Percentiles rank a stretch among this genome's conserved stretches.
Conservation (phyloP, 2,797 vertebrate species). For the Phrynocephalus vlangalii region DNA sequence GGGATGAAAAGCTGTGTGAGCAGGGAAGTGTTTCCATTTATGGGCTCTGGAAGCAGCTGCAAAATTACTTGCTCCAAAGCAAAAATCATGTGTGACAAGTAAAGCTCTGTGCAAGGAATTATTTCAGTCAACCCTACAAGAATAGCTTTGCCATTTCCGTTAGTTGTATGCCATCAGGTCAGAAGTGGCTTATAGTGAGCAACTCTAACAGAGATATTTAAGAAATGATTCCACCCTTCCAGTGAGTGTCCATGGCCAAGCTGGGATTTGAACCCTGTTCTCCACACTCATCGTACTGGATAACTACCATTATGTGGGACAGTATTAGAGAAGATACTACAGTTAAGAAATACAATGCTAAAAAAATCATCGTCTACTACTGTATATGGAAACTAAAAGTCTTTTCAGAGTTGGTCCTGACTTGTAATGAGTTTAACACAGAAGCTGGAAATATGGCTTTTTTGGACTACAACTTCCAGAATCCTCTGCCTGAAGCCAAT, state of each 20-base stretch:
- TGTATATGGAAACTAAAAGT: no score
- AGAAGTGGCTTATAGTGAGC: no score
- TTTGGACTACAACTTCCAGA: no score
- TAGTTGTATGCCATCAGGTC: no score
- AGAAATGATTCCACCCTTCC: no score
- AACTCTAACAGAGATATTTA: no score
- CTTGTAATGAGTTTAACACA: neutral
- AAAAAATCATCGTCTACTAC: neutral
- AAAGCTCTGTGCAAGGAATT: neutral
- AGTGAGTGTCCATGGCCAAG: no score
- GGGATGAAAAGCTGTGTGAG: neutral
- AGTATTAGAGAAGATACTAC: neutral
- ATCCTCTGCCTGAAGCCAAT: no score
- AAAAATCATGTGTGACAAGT: neutral
- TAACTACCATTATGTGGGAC: neutral
- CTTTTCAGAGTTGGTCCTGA: neutral
- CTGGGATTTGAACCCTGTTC: no score
- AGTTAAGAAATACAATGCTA: neutral
- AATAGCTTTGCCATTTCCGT: neutral
- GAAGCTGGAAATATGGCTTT: no score
- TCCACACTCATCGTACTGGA: no score
- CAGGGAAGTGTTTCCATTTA: neutral
- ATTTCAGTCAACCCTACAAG: neutral
- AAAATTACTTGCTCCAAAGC: neutral
- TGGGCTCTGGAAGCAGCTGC: neutral